A percentile compares a stretch with the other conserved stretches of the same genome.
Evolutionary conservation across 2,888 invertebrate species (phyloP).

Genomic region (Agelastica alni): DNA sequence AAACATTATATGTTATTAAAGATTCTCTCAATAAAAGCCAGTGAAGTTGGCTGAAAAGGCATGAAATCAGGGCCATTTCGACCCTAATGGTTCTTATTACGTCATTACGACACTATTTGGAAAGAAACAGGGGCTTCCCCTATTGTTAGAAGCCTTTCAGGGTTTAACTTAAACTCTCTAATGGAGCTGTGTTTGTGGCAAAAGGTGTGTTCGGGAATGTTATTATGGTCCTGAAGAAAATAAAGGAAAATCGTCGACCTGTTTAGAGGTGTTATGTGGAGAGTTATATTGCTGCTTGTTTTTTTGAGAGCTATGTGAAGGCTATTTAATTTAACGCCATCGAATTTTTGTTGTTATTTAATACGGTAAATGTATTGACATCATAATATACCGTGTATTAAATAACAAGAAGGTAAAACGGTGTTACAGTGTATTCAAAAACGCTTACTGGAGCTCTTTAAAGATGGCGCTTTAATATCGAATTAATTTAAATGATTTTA

Average conservation of each 20-base stretch:
- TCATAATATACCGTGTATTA: no score
- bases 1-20: conserved; percentile 30
- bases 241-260: background rate
- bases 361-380: no score
- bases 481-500: no score
- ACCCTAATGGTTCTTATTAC: conserved; percentile 36
- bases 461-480: no score
- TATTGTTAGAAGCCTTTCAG: conserved; percentile 26
- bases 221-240: conserved; percentile 3
- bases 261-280: background rate
- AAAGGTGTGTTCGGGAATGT: conserved; percentile 14
- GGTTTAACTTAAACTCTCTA: conserved; percentile 8
- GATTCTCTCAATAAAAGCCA: conserved; percentile 28
- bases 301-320: no score
- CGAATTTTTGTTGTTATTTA: no score
- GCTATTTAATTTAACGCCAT: no score
- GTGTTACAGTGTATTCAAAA: no score
- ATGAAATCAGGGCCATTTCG: conserved; percentile 34
- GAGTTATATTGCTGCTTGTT: background rate
- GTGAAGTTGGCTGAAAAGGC: conserved; percentile 26
- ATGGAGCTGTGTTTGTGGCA: conserved; percentile 20
- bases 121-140: conserved; percentile 33
- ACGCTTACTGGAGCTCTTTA: no score
- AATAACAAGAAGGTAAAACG: no score
- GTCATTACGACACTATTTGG: conserved; percentile 35